Evolutionary conservation across 2,113 vertebrate species (phyloP).

Genomic region (Vanacampus margaritifer): DNA sequence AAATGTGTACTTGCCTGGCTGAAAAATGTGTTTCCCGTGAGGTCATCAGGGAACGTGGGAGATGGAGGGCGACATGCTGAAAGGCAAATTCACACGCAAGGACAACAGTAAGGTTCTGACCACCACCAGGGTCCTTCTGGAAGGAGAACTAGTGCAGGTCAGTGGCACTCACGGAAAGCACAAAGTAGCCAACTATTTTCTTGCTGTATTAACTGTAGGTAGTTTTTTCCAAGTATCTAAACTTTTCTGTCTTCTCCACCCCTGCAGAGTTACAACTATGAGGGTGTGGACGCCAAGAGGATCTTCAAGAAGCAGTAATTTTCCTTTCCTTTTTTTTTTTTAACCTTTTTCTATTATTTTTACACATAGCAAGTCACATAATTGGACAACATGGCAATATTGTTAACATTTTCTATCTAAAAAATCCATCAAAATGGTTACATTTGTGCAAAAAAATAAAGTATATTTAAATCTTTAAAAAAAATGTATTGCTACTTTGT

Average conservation of each 20-base stretch:
- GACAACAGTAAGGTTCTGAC: slow-evolving; percentile 82
- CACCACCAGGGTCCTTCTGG: slow-evolving; percentile 70
- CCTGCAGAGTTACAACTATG: slow-evolving; percentile 80
- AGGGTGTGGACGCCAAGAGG: slow-evolving; percentile 86
- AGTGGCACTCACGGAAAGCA: slow-evolving; percentile 26
- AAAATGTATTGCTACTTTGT: background rate
- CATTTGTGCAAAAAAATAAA: background rate
- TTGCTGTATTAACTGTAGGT: background rate
- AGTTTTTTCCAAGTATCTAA: background rate
- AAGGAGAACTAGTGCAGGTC: slow-evolving; percentile 83
- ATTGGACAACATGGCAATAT: background rate
- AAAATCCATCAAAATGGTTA: background rate
- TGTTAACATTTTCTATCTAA: background rate
- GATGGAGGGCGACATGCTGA: slow-evolving; percentile 74
- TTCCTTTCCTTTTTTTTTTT: slow-evolving; percentile 30
- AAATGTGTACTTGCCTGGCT: background rate
- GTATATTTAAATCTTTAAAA: background rate
- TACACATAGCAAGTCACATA: background rate
- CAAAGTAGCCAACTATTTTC: background rate
- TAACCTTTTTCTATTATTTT: background rate
- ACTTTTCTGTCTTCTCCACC: background rate
- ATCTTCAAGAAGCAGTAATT: slow-evolving; percentile 84
- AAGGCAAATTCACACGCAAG: slow-evolving; percentile 78
- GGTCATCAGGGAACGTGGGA: slow-evolving; percentile 78
- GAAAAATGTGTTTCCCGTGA: background rate